A percentile compares a stretch with the other conserved stretches of the same genome.
Conservation (phyloP, 2,888 invertebrate genomes). For the Eutolmus rufibarbis region DNA sequence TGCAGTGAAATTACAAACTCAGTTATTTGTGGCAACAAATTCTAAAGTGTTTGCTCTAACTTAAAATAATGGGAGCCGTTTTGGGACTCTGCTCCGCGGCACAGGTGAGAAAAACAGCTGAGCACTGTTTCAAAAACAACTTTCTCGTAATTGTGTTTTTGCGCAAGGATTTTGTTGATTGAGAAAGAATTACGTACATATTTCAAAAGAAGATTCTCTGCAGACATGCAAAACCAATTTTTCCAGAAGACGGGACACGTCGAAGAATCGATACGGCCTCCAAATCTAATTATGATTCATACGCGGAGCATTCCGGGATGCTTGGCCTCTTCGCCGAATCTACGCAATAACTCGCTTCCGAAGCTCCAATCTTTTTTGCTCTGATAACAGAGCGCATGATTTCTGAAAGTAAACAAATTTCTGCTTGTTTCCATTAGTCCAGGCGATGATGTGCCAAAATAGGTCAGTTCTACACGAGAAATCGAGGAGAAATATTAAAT, state of each 20-base stretch:
- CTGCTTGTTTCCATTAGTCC: not conserved
- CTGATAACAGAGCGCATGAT: not conserved
- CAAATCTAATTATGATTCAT: slow-evolving; percentile 36
- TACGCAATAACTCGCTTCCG: not conserved
- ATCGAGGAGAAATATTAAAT: not conserved
- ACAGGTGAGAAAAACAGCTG: slow-evolving; percentile 83
- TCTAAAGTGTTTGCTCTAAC: not conserved
- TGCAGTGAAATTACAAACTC: not conserved
- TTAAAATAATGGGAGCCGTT: slow-evolving; percentile 68
- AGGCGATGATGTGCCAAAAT: not conserved
- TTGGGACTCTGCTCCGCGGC: slow-evolving; percentile 70
- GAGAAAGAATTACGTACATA: slow-evolving; percentile 36
- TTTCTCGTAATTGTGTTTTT: not conserved
- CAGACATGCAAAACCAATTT: not conserved
- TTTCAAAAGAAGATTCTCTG: too few relatives aligned
- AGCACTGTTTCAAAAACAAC: slow-evolving; percentile 75
- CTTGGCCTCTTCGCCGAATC: not conserved
- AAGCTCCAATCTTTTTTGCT: not conserved
- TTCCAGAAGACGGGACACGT: slow-evolving; percentile 43
- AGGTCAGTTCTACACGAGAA: not conserved
- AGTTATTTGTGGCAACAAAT: not conserved
- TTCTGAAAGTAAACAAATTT: not conserved
- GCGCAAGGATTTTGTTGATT: not conserved
- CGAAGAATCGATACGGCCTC: slow-evolving; percentile 42
- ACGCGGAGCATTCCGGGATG: not conserved